Conservation (phyloP, 1,140 invertebrate species). For the Campoletis sonorensis region DNA sequence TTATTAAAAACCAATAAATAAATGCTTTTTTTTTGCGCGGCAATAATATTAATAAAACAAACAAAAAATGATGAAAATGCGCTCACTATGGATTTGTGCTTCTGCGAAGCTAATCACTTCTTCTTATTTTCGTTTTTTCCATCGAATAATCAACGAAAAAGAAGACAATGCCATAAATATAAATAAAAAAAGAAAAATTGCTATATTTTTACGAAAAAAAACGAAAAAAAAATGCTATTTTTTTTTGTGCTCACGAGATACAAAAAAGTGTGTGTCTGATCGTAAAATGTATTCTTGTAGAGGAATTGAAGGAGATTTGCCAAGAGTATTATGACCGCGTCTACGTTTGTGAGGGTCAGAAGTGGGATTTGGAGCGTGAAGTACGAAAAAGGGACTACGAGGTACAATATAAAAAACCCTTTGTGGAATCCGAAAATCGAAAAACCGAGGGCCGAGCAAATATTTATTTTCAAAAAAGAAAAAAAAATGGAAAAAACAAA, state of each 20-base stretch:
- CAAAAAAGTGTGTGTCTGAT: constrained; percentile 57
- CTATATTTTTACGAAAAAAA: not conserved
- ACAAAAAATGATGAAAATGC: not conserved
- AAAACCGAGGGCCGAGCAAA: constrained; percentile 35
- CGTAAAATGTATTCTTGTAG: constrained; percentile 80
- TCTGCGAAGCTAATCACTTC: not conserved
- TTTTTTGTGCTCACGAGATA: constrained; percentile 18
- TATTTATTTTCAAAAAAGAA: constrained; percentile 44
- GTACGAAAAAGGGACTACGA: constrained; percentile 98
- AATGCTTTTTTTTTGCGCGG: no score
- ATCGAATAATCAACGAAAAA: not conserved
- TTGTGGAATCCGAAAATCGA: constrained; percentile 50
- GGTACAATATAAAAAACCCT: constrained; percentile 80
- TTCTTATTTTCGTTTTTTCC: not conserved
- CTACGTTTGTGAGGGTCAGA: constrained; percentile 97
- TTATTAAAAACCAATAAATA: no score
- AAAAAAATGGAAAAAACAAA: constrained; percentile 35
- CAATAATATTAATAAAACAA: not conserved
- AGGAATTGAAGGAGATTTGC: constrained; percentile 90
- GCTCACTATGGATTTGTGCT: not conserved
- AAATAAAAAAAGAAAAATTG: not conserved
- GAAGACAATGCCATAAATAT: not conserved
- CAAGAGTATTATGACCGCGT: constrained; percentile 97
- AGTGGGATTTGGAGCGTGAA: constrained; percentile 99
- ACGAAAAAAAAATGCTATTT: not conserved